phyloP scores from a whole-genome alignment of 2,888 invertebrate species.

The Brachyptera risi region DNA sequence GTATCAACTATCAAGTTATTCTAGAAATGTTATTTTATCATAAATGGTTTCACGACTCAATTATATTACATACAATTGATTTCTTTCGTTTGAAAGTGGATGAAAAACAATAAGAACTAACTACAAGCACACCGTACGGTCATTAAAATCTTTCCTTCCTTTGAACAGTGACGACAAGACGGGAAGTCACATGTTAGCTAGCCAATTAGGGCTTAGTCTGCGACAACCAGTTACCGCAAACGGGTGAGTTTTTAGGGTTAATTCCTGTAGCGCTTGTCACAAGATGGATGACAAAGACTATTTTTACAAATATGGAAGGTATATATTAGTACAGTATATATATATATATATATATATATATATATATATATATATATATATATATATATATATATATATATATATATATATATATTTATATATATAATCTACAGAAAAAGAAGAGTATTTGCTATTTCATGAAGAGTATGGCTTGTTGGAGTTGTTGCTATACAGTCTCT shows the following conservation, averaged over 20 bases:
- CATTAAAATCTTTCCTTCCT: conserved; percentile 15
- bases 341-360: no score
- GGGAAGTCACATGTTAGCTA: conserved; percentile 22
- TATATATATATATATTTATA: no score
- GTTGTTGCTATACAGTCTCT: not conserved
- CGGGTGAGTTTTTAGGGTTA: conserved; percentile 9
- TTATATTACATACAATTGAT: conserved; percentile 5
- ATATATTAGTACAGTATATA: no score
- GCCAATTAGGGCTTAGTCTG: conserved; percentile 24
- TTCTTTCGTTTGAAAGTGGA: not conserved
- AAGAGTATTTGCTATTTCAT: not conserved
- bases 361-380: no score
- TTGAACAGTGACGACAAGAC: conserved; percentile 15
- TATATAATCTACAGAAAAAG: not conserved
- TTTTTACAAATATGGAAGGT: conserved; percentile 14
- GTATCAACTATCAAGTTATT: not conserved
- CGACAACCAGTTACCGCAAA: not conserved
- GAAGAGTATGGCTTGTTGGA: conserved; percentile 6
- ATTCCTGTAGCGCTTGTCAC: conserved; percentile 14
- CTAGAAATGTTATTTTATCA: conserved; percentile 3
- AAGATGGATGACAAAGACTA: conserved; percentile 12
- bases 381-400: no score
- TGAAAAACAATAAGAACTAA: conserved; percentile 5
- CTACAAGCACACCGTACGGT: not conserved
- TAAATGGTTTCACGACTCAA: conserved; percentile 17